These are phyloP conservation scores for Cyanoliseus patagonus DNA, from an alignment of 2,113 vertebrate species.

Conservation along the genomic window DNA sequence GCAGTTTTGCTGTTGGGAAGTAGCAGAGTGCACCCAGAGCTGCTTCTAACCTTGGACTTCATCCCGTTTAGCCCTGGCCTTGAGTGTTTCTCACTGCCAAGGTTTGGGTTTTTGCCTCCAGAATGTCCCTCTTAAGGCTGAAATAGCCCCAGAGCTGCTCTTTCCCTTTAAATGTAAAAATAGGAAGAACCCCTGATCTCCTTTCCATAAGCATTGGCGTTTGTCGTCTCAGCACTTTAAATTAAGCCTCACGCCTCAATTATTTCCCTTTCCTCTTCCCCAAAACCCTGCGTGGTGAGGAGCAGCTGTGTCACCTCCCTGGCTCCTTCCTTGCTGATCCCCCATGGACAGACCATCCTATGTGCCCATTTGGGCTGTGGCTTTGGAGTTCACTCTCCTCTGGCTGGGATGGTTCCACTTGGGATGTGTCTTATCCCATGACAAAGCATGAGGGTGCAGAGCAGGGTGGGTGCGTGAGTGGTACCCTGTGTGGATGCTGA, in stretches of 20 bases:
- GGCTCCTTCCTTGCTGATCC: background rate
- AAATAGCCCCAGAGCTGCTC: background rate
- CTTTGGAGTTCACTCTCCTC: background rate
- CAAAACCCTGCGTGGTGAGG: accelerated
- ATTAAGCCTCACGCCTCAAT: conserved; percentile 4
- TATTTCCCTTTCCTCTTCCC: conserved; percentile 27
- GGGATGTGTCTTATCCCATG: background rate
- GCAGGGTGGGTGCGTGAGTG: accelerated
- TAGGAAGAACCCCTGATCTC: conserved; percentile 5
- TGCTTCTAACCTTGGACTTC: background rate
- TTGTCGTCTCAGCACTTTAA: conserved; percentile 31
- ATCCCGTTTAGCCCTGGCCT: background rate
- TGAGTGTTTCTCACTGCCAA: background rate
- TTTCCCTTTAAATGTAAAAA: conserved; percentile 27
- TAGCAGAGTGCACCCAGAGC: background rate
- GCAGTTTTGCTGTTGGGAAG: background rate
- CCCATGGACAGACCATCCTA: background rate
- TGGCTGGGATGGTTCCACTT: accelerated
- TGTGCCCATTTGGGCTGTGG: background rate
- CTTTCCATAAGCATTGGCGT: background rate
- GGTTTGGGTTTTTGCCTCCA: background rate
- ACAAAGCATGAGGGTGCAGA: background rate
- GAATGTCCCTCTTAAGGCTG: background rate
- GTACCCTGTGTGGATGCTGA: background rate
- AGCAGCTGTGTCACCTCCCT: conserved; percentile 6